These are phyloP conservation scores for Azemiops feae DNA, from an alignment of 2,113 vertebrate species.

Conservation along the genomic window DNA sequence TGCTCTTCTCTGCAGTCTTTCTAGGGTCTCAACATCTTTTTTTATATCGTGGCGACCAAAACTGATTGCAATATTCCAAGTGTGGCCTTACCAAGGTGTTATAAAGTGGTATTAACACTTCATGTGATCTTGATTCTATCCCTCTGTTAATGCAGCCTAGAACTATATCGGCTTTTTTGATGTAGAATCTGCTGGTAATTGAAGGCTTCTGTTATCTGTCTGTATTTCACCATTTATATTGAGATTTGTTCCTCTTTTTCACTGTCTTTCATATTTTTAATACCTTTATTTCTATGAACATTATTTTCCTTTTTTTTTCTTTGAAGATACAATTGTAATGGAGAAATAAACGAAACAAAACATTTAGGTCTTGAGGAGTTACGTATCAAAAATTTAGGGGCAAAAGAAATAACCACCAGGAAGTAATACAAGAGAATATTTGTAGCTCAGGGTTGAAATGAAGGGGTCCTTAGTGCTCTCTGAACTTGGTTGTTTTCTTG, in stretches of 20 bases:
- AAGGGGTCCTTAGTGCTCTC: too few relatives aligned
- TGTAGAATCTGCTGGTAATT: background rate
- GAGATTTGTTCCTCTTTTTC: background rate
- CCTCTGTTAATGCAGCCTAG: too few relatives aligned
- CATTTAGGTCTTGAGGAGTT: background rate
- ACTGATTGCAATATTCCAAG: too few relatives aligned
- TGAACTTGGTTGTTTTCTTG: background rate
- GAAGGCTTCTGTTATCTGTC: background rate
- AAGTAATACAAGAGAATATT: background rate
- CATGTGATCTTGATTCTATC: too few relatives aligned
- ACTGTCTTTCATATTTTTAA: background rate
- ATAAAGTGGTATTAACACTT: too few relatives aligned
- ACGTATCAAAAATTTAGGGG: background rate
- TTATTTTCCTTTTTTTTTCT: background rate
- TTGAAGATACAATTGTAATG: background rate
- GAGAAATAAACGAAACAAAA: background rate
- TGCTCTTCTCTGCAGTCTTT: too few relatives aligned
- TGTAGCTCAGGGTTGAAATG: background rate
- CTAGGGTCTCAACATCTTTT: too few relatives aligned
- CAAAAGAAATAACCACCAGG: background rate
- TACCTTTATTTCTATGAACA: background rate
- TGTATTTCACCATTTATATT: background rate
- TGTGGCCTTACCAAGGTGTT: too few relatives aligned
- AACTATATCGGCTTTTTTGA: background rate
- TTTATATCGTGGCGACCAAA: too few relatives aligned